These are phyloP conservation scores for Lithophane leautieri DNA, from an alignment of 2,888 invertebrate genomes.

Conservation along the genomic window DNA sequence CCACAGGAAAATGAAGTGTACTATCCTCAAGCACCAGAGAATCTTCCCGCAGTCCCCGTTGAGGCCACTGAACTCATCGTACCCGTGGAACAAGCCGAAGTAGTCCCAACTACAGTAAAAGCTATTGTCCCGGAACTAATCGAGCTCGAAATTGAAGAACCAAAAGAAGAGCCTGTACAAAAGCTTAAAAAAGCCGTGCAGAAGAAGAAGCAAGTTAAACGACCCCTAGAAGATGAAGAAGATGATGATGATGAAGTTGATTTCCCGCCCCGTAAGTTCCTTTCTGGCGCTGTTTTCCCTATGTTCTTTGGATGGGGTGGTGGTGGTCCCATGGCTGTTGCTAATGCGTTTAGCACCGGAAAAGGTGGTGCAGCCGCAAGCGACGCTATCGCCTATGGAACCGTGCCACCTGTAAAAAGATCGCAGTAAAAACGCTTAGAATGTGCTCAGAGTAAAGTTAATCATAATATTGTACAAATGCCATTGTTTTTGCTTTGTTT, in stretches of 20 bases:
- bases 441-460: constrained; percentile 53
- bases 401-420: constrained; percentile 82
- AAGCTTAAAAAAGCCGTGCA: constrained; percentile 76
- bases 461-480: constrained; percentile 52
- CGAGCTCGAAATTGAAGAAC: constrained; percentile 80
- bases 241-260: constrained; percentile 88
- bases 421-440: constrained; percentile 62
- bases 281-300: constrained; percentile 91
- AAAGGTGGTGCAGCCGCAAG: constrained; percentile 93
- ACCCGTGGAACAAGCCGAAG: constrained; percentile 78
- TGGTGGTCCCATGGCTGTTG: constrained; percentile 92
- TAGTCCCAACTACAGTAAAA: constrained; percentile 75
- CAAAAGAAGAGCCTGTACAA: constrained; percentile 76
- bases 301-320: constrained; percentile 91
- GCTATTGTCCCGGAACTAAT: constrained; percentile 76
- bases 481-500: constrained; percentile 40
- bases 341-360: constrained; percentile 93
- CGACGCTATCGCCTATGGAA: constrained; percentile 93
- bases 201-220: constrained; percentile 77
- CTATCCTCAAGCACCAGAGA: constrained; percentile 76
- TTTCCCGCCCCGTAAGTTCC: constrained; percentile 82
- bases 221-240: constrained; percentile 79
- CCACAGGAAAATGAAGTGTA: constrained; percentile 84
- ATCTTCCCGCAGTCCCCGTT: constrained; percentile 69
- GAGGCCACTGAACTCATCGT: constrained; percentile 77